Conservation (phyloP, 1,140 invertebrate species). For the Diabrotica virgifera region DNA sequence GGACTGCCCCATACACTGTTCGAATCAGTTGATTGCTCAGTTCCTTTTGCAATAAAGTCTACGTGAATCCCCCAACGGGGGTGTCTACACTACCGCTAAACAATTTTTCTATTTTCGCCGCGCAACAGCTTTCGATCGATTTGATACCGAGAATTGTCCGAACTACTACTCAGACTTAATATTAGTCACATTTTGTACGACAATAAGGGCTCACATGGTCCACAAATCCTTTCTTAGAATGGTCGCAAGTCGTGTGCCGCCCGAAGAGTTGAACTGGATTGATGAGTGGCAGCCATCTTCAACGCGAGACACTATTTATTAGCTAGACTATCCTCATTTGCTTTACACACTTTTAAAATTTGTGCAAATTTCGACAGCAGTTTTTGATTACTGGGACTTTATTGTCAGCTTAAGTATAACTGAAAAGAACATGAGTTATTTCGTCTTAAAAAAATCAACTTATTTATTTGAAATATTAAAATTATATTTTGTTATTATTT, state of each 20-base stretch:
- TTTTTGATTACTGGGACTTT: background rate
- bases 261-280: background rate
- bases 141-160: background rate
- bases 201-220: background rate
- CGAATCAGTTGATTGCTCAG: background rate
- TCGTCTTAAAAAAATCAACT: background rate
- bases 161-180: background rate
- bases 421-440: background rate
- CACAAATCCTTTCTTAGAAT: background rate
- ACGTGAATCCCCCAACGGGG: background rate
- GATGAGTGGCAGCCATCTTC: background rate
- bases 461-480: too few species aligned
- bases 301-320: background rate
- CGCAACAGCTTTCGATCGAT: background rate
- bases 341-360: background rate
- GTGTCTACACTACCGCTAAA: background rate
- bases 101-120: background rate
- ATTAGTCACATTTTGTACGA: slow-evolving; percentile 2
- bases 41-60: background rate
- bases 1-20: background rate
- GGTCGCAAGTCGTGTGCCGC: too few species aligned
- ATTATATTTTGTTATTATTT: too few species aligned
- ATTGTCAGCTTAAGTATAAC: background rate
- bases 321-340: background rate
- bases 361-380: background rate